Evolutionary conservation across 2,113 vertebrate genomes (phyloP), one percentile per base, ranked within the genome.

Genomic region (Grammomys dolichurus): DNA sequence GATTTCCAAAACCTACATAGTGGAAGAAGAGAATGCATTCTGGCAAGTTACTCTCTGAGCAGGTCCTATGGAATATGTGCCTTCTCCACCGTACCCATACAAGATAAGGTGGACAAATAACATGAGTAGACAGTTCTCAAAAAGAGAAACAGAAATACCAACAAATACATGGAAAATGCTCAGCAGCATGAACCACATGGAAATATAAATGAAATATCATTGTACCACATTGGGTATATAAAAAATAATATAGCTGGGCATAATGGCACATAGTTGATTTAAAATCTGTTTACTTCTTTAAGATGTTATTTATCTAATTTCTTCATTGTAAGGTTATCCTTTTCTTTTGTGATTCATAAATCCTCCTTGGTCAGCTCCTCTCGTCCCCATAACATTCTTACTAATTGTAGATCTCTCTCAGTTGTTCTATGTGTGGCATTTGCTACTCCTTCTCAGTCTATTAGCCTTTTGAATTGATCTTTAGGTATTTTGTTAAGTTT

Each of bases 391-490:
- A 87, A 20, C 24, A 16, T 46, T 90, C 89, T 95, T 65, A 70
- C 16, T 76, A 4, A 24, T 16, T 91, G 33, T 72, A 20, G 0
- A 93, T 88, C n/a, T 28, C 17, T 56, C 43, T 92, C 5, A 36
- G 13, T n/a, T 92, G 84, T 89, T 87, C 24, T 76, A 36, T 70
- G 19, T 76, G 76, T 86, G 36, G 20, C 9, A 0, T 78, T 96
- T 73, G 0, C 12, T 82, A 11, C 48, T 82, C 20, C 89, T n/a
- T 56, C 58, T 60, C 54, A 93, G 36, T 94, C 20, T 87, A n/a
- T 73, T 80, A 93, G 19, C 89, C 16, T 92, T 58, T 65, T 93
- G 6, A 76, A 75, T 88, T n/a, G 85, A 26, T 89, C 93, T 95
- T 91, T 26, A 40, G 54, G 48, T 93, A 81, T 58, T 91, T 46